These are phyloP conservation scores for Drymodes brunneopygia DNA, from an alignment of 2,113 vertebrate species.

Conservation along the genomic window DNA sequence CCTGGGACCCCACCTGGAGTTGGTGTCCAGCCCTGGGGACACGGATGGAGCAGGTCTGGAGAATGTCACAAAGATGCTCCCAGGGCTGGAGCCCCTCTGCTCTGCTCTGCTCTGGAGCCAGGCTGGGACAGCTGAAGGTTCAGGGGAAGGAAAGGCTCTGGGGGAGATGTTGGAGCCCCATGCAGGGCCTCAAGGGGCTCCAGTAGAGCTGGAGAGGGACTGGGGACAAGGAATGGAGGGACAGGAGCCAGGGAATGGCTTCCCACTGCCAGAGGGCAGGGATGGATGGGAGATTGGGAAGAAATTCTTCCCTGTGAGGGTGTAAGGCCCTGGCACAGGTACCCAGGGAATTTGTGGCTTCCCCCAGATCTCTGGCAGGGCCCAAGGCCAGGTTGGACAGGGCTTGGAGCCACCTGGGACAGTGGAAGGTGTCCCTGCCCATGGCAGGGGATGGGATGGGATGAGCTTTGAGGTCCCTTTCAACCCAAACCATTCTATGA, in stretches of 20 bases:
- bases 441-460: too few species aligned
- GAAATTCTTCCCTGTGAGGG: accelerated
- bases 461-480: neutral
- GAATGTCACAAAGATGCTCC: neutral
- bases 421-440: too few species aligned
- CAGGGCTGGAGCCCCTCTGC: neutral
- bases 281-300: accelerated
- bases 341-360: neutral
- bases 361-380: neutral
- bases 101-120: neutral
- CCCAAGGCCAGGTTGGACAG: accelerated
- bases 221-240: too few species aligned
- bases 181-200: neutral
- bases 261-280: neutral
- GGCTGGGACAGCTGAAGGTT: neutral
- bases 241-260: neutral
- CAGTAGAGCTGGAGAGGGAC: neutral
- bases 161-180: accelerated
- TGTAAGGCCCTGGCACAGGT: neutral
- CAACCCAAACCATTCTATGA: neutral
- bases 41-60: neutral
- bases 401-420: accelerated
- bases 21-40: neutral
- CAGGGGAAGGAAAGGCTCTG: too few species aligned
- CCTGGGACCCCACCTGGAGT: neutral